Base-by-base conservation (phyloP, 2,113 vertebrate genomes). In the Ageneiosus marmoratus region DNA sequence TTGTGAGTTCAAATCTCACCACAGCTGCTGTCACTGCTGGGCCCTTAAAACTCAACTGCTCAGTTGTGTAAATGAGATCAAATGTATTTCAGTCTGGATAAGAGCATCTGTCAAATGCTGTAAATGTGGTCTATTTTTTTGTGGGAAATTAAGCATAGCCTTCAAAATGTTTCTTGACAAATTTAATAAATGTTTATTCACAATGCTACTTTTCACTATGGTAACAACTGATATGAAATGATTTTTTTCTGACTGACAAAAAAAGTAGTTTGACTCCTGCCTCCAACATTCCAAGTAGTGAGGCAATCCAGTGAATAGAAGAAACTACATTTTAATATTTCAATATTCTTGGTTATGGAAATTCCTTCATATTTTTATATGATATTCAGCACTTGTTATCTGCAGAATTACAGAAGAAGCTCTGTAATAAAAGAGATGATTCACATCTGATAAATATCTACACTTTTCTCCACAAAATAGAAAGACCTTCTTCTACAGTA, bases 401-500 rank as follows among this genome's bases (percentile, higher is more conserved):
- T 51, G 16, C 72, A 29, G 16, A 74, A 50, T 74, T 46, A 50
- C n/a, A 32, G 29, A 74, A 51, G 10, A 48, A 74, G 15, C 46
- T 9, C 7, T 74, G 11, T 51, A 51, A 74, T 20, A 69, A 18
- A 18, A 72, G 22, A 70, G 7, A 34, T 53, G 32, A 73, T 78
- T 48, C 22, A 51, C 15, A 34, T 53, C 34, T 74, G 56, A 55
- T 74, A 67, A 55, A 75, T 34, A 65, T 29, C 34, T 67, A 48
- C 60, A 82, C 44, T 72, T 51, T 62, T 27, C 55, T 73, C 27
- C 22, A 50, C 53, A 63, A 82, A 69, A 75, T 79, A 16, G 67
- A 86, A 67, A 46, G 32, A 79, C 69, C 37, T 4, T 56, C 62
- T 79, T 20, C 3, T 50, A 50, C 13, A 60, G 22, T 62, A 5